Percentiles rank a stretch among this genome's conserved stretches.
Conservation (phyloP, 2,888 invertebrate genomes). For the Hylaea fasciaria region DNA sequence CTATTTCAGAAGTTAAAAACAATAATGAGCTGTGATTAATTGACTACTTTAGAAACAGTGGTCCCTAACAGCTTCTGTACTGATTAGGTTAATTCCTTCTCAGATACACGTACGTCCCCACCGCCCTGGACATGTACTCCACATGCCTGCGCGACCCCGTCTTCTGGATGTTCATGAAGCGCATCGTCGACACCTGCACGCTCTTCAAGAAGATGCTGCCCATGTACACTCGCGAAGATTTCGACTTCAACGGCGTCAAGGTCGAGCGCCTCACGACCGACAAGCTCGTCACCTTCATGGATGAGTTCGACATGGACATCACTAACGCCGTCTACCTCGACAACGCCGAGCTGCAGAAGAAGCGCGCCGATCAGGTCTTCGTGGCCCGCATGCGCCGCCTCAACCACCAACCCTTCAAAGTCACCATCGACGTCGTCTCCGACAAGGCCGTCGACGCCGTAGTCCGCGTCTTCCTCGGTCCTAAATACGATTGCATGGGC, state of each 20-base stretch:
- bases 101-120: conserved; percentile 82
- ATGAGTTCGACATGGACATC: conserved; percentile 87
- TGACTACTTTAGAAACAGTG: background rate
- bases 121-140: conserved; percentile 86
- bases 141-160: conserved; percentile 89
- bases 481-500: conserved; percentile 88
- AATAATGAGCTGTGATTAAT: background rate
- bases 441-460: conserved; percentile 85
- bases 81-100: conserved; percentile 26
- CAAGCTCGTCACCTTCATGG: conserved; percentile 88
- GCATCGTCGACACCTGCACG: conserved; percentile 81
- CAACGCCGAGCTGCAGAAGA: conserved; percentile 76
- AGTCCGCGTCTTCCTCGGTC: conserved; percentile 88
- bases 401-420: conserved; percentile 87
- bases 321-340: conserved; percentile 86
- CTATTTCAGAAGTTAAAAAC: background rate
- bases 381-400: conserved; percentile 86
- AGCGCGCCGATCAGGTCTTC: conserved; percentile 74
- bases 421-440: conserved; percentile 83
- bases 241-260: conserved; percentile 87
- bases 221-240: conserved; percentile 85
- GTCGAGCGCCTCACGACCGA: conserved; percentile 86
- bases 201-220: conserved; percentile 86
- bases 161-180: conserved; percentile 88
- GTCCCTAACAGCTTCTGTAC: background rate